These are phyloP conservation scores for Limnephilus marmoratus DNA, from an alignment of 2,888 invertebrate genomes.

Conservation along the genomic window DNA sequence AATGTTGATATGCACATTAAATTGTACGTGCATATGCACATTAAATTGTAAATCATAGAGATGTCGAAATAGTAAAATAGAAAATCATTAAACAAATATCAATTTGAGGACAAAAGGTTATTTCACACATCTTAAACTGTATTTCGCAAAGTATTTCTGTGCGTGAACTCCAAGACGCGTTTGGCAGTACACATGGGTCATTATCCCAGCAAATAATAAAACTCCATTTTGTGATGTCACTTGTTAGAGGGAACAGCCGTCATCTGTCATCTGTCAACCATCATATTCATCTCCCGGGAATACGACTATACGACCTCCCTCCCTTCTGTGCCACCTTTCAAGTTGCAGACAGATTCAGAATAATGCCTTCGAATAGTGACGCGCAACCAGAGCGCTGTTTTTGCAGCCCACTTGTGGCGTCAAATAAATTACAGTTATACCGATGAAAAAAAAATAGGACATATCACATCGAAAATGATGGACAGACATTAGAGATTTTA, in stretches of 20 bases:
- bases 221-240: background rate
- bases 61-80: no score
- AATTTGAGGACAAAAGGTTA: background rate
- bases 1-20: no score
- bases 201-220: background rate
- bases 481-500: no score
- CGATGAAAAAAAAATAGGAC: no score
- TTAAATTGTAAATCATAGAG: no score
- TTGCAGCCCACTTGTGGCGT: background rate
- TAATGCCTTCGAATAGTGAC: background rate
- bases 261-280: background rate
- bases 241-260: background rate
- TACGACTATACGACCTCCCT: background rate
- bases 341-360: background rate
- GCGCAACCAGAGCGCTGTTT: background rate
- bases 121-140: background rate
- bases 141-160: background rate
- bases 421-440: no score
- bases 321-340: background rate
- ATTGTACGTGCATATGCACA: no score
- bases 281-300: background rate
- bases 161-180: background rate
- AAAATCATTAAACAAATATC: no score
- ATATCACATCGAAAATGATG: no score
- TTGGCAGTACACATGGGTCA: background rate